Evolutionary conservation across 2,888 invertebrate genomes (phyloP), one percentile per base, ranked within the genome.

Genomic region (Poecilobothrus nobilitatus): DNA sequence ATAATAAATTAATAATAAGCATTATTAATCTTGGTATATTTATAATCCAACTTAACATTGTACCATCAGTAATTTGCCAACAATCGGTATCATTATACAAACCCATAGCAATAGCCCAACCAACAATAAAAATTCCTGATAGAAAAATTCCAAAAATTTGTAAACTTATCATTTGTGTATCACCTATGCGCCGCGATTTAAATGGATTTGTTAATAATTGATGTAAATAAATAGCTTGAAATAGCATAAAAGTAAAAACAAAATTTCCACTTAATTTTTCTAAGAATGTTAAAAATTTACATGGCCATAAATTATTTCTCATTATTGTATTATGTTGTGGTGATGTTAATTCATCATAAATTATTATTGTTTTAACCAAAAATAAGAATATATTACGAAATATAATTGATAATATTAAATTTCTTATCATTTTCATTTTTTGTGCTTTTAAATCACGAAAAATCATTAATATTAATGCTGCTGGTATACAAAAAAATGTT

Each of bases 231-330:
- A 87, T 79, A 0, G 87, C 89, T 75, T 89, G 88, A 1, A 87
- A 81, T 65, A 90, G 79, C 90, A 90, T 90, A 77, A 88, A 88
- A 4, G 87, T 84, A 75, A 89, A 91, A 65, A 89, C 88, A 0
- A 83, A 81, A 74, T 87, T 87, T 6, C 83, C 84, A 0, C 86
- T 83, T 0, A 84, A 74, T 64, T 84, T 84, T 72, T 87, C 87
- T 0, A 85, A 79, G 65, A 86, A 81, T 0, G 87, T 84, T 15
- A 89, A 78, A 15, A 84, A 71, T 65, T 85, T 82, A 73, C 89
- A 89, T 12, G 81, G 80, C 0, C 83, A 74, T 0, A 84, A 79
- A 73, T 88, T 85, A 0, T 76, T 74, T 0, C 82, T 79, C 84
- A 89, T 83, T 0, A 83, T 81, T 0, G 85, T 84, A 10, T 83